Conservation (phyloP, 1,140 invertebrate species). For the Drosophila punjabiensis region DNA sequence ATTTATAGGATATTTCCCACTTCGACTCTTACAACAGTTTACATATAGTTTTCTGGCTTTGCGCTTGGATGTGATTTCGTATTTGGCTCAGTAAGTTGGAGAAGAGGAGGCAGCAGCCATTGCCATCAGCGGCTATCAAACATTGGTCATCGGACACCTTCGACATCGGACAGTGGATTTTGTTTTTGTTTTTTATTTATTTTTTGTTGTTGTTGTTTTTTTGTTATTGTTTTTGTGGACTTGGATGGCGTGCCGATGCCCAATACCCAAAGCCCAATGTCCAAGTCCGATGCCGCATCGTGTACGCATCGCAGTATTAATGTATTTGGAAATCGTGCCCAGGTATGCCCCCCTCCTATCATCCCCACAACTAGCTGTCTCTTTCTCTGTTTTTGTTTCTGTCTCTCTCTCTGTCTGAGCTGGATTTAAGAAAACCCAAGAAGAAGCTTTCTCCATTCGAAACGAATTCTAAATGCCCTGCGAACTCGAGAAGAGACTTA, state of each 20-base stretch:
- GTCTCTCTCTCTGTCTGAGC: conserved; percentile 6
- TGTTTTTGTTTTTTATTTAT: no score
- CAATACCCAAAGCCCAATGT: conserved; percentile 6
- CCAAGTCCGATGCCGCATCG: conserved; percentile 45
- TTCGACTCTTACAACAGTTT: background rate
- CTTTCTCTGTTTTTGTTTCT: background rate
- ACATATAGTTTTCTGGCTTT: conserved; percentile 29
- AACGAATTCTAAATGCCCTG: conserved; percentile 46
- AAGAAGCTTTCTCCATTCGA: conserved; percentile 43
- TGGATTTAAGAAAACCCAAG: conserved; percentile 64
- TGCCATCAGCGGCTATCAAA: conserved; percentile 20
- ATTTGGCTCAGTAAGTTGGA: conserved; percentile 54
- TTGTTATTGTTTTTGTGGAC: background rate
- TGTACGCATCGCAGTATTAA: conserved; percentile 80
- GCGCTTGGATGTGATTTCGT: conserved; percentile 71
- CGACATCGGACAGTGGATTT: conserved; percentile 27
- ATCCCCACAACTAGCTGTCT: background rate
- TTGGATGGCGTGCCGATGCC: conserved; percentile 27
- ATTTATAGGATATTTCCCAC: background rate
- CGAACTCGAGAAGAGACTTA: background rate
- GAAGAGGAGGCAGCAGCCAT: conserved; percentile 56
- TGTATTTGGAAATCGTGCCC: conserved; percentile 84
- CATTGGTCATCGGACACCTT: conserved; percentile 20
- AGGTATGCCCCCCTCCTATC: conserved; percentile 23
- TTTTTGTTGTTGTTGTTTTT: no score